Evolutionary conservation across 1,140 invertebrate genomes (phyloP).

Genomic region (Anoplophora glabripennis): DNA sequence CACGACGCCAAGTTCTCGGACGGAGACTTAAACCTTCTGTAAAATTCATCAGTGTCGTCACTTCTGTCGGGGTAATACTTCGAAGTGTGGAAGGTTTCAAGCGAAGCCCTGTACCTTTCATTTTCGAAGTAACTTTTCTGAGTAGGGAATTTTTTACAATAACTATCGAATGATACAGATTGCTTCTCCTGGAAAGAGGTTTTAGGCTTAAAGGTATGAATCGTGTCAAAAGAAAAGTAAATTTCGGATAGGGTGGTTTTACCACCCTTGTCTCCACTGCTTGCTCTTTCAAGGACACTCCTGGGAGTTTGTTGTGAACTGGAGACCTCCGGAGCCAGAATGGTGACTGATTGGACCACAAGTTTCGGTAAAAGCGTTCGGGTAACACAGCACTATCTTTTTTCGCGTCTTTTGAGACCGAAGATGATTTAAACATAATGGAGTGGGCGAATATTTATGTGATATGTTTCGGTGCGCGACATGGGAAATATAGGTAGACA

Average conservation of each 20-base stretch:
- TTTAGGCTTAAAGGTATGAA: slow-evolving; percentile 14
- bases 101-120: slow-evolving; percentile 15
- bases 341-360: slow-evolving; percentile 25
- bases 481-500: slow-evolving; percentile 14
- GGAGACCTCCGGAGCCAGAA: slow-evolving; percentile 40
- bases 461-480: slow-evolving; percentile 37
- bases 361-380: slow-evolving; percentile 21
- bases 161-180: slow-evolving; percentile 19
- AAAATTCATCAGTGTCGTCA: not conserved
- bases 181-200: slow-evolving; percentile 18
- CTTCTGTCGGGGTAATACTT: not conserved
- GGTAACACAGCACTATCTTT: slow-evolving; percentile 14
- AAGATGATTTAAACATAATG: slow-evolving; percentile 37
- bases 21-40: slow-evolving; percentile 21
- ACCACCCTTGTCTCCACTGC: slow-evolving; percentile 17
- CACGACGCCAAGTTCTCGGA: slow-evolving; percentile 16
- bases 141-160: slow-evolving; percentile 19
- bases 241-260: slow-evolving; percentile 2
- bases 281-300: slow-evolving; percentile 20
- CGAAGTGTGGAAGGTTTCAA: slow-evolving; percentile 6
- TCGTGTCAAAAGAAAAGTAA: slow-evolving; percentile 21
- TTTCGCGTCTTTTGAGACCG: slow-evolving; percentile 18
- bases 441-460: slow-evolving; percentile 18
- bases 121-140: slow-evolving; percentile 20
- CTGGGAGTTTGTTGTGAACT: slow-evolving; percentile 26